A percentile compares a stretch with the other conserved stretches of the same genome.
Evolutionary conservation across 2,888 invertebrate species (phyloP).

Genomic region (Psococerastis gibbosa): DNA sequence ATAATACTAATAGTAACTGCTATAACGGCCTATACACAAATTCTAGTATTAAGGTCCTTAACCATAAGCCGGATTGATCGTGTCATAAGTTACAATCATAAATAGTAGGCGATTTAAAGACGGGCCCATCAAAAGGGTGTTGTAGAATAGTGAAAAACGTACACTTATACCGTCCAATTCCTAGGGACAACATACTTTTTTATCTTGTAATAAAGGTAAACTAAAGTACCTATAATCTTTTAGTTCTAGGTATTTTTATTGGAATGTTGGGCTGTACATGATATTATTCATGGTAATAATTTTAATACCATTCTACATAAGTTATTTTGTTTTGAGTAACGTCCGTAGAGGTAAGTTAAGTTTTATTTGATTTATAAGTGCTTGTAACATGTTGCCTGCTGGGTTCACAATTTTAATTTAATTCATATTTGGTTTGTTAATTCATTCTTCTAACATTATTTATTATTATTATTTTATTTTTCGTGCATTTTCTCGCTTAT

Average conservation of each 20-base stretch:
- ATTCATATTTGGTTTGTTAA: background rate
- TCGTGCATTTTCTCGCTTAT: background rate
- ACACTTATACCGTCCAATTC: too few species aligned
- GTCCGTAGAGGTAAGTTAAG: slow-evolving; percentile 64
- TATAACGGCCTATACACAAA: too few species aligned
- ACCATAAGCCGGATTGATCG: too few species aligned
- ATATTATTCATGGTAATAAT: slow-evolving; percentile 89
- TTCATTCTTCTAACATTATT: background rate
- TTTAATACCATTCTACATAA: slow-evolving; percentile 90
- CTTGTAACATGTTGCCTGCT: background rate
- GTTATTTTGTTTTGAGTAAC: slow-evolving; percentile 83
- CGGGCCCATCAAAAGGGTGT: too few species aligned
- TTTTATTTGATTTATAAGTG: slow-evolving; percentile 14
- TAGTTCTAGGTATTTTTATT: slow-evolving; percentile 83
- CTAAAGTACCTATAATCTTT: slow-evolving; percentile 9
- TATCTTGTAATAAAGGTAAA: slow-evolving; percentile 11
- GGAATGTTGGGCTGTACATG: slow-evolving; percentile 82
- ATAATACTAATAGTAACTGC: too few species aligned
- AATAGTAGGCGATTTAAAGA: too few species aligned
- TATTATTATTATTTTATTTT: background rate
- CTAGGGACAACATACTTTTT: too few species aligned
- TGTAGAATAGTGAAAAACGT: too few species aligned
- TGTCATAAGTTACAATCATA: too few species aligned
- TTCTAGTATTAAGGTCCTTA: too few species aligned
- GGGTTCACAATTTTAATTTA: too few species aligned